phyloP scores from a whole-genome alignment of 1,140 invertebrate species.

The Listronotus bonariensis region DNA sequence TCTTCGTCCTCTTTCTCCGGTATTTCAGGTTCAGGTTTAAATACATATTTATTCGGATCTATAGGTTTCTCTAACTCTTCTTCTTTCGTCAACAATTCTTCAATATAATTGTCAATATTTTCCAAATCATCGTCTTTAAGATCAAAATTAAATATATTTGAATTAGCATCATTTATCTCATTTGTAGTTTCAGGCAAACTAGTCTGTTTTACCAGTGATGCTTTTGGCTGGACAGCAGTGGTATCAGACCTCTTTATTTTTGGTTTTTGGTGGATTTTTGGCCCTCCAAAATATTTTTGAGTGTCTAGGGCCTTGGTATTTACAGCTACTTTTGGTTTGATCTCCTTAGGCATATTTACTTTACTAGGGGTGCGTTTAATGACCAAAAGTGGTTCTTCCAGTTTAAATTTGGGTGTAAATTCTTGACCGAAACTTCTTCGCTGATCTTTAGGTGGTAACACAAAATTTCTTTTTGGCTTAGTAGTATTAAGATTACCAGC shows the following conservation, averaged over 20 bases:
- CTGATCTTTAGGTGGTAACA: slow-evolving; percentile 48
- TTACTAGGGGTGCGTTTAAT: slow-evolving; percentile 56
- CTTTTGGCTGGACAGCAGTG: slow-evolving; percentile 17
- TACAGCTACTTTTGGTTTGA: slow-evolving; percentile 53
- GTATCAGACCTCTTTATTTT: slow-evolving; percentile 40
- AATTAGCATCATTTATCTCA: slow-evolving; percentile 31
- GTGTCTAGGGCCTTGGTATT: slow-evolving; percentile 45
- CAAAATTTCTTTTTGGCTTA: slow-evolving; percentile 45
- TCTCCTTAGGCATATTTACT: slow-evolving; percentile 51
- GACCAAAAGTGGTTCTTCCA: slow-evolving; percentile 51
- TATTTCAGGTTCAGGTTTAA: slow-evolving; percentile 17
- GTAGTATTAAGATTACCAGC: slow-evolving; percentile 19
- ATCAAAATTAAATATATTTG: slow-evolving; percentile 52
- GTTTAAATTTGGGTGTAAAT: slow-evolving; percentile 45
- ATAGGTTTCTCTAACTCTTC: slow-evolving; percentile 52
- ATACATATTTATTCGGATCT: slow-evolving; percentile 39
- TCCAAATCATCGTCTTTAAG: slow-evolving; percentile 49
- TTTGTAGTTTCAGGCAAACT: slow-evolving; percentile 42
- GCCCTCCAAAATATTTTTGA: slow-evolving; percentile 53
- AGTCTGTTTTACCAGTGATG: slow-evolving; percentile 40
- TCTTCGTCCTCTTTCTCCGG: slow-evolving; percentile 35
- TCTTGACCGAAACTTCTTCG: slow-evolving; percentile 46
- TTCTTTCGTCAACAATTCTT: slow-evolving; percentile 51
- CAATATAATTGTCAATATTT: slow-evolving; percentile 53
- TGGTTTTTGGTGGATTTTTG: slow-evolving; percentile 30